Evolutionary conservation across 1,140 invertebrate species (phyloP).

Genomic region (Oryctes rhinoceros): DNA sequence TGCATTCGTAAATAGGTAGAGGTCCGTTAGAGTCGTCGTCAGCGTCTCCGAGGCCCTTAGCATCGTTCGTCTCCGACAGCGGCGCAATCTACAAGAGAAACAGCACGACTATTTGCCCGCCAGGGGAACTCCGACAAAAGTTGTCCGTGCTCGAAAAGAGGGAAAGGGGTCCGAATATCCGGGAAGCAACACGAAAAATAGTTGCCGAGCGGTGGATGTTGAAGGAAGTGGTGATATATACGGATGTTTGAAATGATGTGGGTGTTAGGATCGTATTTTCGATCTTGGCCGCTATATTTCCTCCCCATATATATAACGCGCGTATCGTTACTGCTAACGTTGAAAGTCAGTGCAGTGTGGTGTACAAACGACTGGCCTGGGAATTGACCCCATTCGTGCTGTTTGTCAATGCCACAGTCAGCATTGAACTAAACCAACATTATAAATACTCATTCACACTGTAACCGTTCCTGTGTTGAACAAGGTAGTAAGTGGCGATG

Average conservation of each 20-base stretch:
- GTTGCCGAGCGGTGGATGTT: neutral
- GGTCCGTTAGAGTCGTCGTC: neutral
- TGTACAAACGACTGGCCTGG: conserved; percentile 9
- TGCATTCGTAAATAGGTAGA: conserved; percentile 15
- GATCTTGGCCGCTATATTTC: neutral
- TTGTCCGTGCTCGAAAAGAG: neutral
- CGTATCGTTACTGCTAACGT: neutral
- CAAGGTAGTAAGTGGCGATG: too few species aligned
- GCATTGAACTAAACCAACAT: too few species aligned
- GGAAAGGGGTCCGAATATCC: neutral
- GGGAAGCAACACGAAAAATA: neutral
- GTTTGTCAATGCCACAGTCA: neutral
- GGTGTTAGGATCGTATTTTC: conserved; percentile 1
- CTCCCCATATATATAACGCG: neutral
- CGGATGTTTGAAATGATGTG: conserved; percentile 12
- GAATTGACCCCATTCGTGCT: neutral
- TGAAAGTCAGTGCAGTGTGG: neutral
- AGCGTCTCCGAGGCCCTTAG: neutral
- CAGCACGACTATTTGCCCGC: neutral
- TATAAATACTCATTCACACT: too few species aligned
- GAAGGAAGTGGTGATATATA: conserved; percentile 15
- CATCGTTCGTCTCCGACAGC: neutral
- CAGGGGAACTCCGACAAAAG: too few species aligned
- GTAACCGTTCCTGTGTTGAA: too few species aligned
- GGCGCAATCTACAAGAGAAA: neutral